Percentiles rank a stretch among this genome's conserved stretches.
Evolutionary conservation across 2,113 vertebrate species (phyloP).

Genomic region (Galemys pyrenaicus): DNA sequence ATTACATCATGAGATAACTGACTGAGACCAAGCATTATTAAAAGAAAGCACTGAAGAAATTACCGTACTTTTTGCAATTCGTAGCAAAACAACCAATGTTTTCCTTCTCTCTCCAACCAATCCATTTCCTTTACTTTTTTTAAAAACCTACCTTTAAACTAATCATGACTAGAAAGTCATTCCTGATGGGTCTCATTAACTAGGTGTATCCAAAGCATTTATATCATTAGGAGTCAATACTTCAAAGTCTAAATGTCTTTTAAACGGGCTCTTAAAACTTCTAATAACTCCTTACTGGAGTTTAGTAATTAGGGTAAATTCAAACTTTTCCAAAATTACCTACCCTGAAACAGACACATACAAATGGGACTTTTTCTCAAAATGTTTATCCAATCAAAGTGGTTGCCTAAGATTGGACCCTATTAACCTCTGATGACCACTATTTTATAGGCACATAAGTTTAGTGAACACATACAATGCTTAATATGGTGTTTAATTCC

Average conservation of each 20-base stretch:
- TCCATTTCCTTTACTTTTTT: conserved; percentile 1
- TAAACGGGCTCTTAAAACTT: neutral
- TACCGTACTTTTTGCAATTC: neutral
- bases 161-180: neutral
- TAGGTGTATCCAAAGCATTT: neutral
- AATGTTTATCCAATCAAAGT: neutral
- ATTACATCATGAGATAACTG: neutral
- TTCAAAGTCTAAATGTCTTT: neutral
- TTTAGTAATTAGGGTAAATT: neutral
- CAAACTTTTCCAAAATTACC: neutral
- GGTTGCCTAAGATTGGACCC: neutral
- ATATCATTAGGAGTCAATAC: neutral
- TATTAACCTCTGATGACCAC: neutral
- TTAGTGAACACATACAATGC: neutral
- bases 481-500: neutral
- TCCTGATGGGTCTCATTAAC: neutral
- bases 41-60: neutral
- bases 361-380: neutral
- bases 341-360: neutral
- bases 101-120: neutral
- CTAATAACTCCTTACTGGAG: neutral
- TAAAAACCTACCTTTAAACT: conserved; percentile 10
- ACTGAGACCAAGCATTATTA: neutral
- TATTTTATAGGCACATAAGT: neutral
- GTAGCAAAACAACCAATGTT: neutral